Conservation (phyloP, 2,797 vertebrate genomes). For the Carduelis carduelis region DNA sequence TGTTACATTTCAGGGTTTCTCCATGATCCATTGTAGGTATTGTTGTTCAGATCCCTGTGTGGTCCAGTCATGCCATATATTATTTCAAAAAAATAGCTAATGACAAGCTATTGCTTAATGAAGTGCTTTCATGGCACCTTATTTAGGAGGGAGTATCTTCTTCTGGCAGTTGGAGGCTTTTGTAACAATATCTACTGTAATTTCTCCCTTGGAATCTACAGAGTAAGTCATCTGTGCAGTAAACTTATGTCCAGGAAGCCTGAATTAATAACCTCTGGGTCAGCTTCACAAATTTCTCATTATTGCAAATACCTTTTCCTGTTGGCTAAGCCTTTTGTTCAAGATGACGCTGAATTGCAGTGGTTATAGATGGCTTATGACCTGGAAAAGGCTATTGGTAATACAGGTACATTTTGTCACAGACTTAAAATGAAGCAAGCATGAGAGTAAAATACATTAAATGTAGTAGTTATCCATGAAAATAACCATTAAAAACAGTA, state of each 20-base stretch:
- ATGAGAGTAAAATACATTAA: conserved; percentile 41
- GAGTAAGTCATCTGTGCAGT: neutral
- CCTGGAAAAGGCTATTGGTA: conserved; percentile 39
- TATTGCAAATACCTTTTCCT: conserved; percentile 13
- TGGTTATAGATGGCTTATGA: neutral
- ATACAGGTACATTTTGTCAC: conserved; percentile 40
- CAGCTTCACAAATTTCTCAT: conserved; percentile 8
- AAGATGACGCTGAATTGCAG: neutral
- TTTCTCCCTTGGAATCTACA: conserved; percentile 17
- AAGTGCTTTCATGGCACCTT: conserved; percentile 28
- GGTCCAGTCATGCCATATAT: conserved; percentile 22
- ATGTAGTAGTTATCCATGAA: conserved; percentile 64
- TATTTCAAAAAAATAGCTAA: neutral
- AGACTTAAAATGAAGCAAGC: conserved; percentile 64
- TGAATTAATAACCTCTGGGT: conserved; percentile 44
- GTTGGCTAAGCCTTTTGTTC: conserved; percentile 7
- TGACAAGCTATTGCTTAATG: conserved; percentile 25
- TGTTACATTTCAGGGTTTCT: conserved; percentile 22
- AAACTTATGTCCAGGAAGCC: neutral
- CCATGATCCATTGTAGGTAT: neutral
- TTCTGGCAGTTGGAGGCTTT: conserved; percentile 3
- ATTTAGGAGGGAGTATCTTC: conserved; percentile 18
- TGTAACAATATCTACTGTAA: conserved; percentile 1
- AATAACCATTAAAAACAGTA: conserved; percentile 54
- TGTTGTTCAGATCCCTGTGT: conserved; percentile 32